Conservation (phyloP, 1,140 invertebrate species). For the Calephelis nemesis region DNA sequence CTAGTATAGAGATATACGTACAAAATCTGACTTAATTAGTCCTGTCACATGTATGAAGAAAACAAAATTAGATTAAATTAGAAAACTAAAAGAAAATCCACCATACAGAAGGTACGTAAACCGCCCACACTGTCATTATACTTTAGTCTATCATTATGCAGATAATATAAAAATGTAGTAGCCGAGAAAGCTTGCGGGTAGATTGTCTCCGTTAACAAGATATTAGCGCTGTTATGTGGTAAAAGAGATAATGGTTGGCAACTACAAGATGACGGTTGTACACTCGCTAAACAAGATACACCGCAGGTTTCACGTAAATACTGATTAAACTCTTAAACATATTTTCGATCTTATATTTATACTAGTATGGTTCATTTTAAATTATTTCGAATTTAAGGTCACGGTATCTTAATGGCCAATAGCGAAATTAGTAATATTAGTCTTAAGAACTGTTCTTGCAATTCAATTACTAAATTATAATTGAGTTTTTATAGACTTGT, state of each 20-base stretch:
- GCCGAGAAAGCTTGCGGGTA: slow-evolving; percentile 21
- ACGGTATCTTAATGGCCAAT: not conserved
- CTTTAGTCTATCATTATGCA: slow-evolving; percentile 2
- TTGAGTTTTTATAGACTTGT: no score
- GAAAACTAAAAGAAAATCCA: no score
- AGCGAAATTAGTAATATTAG: not conserved
- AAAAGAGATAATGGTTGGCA: slow-evolving; percentile 49
- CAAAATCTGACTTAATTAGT: no score
- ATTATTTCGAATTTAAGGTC: not conserved
- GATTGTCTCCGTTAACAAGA: slow-evolving; percentile 65
- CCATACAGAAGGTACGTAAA: not conserved
- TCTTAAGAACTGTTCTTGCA: not conserved
- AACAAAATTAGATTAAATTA: no score
- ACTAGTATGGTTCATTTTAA: not conserved
- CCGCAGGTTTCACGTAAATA: slow-evolving; percentile 31
- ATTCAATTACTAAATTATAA: not conserved
- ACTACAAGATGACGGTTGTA: slow-evolving; percentile 52
- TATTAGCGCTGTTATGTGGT: slow-evolving; percentile 46
- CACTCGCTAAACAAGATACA: slow-evolving; percentile 46
- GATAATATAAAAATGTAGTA: slow-evolving; percentile 2
- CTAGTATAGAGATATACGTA: no score
- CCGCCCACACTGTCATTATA: not conserved
- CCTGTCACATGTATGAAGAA: no score
- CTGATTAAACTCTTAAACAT: not conserved
- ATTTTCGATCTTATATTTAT: not conserved